Evolutionary conservation across 2,888 invertebrate genomes (phyloP), one percentile per base, ranked within the genome.

Genomic region (Hemistola chrysoprasaria): DNA sequence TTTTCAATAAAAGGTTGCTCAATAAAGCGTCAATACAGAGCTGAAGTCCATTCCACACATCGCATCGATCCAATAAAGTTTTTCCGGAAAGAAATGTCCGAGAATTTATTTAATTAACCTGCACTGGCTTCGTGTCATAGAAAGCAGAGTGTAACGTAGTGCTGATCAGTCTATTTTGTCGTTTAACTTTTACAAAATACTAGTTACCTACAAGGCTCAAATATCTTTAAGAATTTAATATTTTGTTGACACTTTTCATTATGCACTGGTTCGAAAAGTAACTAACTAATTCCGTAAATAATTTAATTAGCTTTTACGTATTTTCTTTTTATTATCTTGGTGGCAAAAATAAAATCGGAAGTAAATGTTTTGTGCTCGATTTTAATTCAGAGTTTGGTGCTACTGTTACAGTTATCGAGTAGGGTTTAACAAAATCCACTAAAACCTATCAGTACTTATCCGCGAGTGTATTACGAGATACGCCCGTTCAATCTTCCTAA

Each of bases 391-490:
- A 37, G 11, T 20, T 25, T 25, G 16, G 21, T 30, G 32, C n/a
- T n/a, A n/a, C n/a, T n/a, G n/a, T n/a, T n/a, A n/a, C n/a, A n/a
- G n/a, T 35, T 40, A 37, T 33, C 25, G 34, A 33, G 34, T 26
- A 6, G 10, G 27, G 22, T 23, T 41, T 41, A 36, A 29, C 22
- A 16, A 41, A 47, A 39, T 40, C 34, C 23, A 25, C 34, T 39
- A 44, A 44, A 43, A 47, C 31, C 39, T 50, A 39, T 41, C 40
- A 40, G 28, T 26, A 38, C 37, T 36, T 45, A 46, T 48, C 39
- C 28, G 28, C 25, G 33, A 47, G 35, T 37, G 35, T 49, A 37
- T 37, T 33, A 34, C 25, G 22, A 26, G 37, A 46, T 38, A 42
- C 34, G 34, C 31, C 27, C 37, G 38, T 43, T 45, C 47, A 43